Conservation (phyloP, 2,113 vertebrate species). For the Microtus montanus region DNA sequence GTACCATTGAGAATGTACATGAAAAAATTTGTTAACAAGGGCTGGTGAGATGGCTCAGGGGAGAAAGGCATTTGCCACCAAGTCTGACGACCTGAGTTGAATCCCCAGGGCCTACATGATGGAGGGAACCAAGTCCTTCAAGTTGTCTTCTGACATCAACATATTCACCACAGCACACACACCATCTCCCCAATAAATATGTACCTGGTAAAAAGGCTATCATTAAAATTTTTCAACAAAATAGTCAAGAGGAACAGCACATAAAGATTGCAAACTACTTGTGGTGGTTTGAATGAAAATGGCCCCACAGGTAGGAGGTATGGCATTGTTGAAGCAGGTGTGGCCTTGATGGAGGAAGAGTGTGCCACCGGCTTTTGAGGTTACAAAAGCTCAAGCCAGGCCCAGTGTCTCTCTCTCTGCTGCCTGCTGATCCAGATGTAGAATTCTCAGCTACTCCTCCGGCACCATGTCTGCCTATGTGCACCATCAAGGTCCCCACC, state of each 20-base stretch:
- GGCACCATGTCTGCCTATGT: background rate
- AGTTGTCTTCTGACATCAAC: background rate
- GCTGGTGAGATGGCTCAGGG: background rate
- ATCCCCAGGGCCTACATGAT: too few relatives aligned
- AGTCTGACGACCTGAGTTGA: background rate
- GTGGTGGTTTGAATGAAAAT: background rate
- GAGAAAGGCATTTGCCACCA: background rate
- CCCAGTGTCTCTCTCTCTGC: background rate
- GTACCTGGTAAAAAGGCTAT: background rate
- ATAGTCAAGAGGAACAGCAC: background rate
- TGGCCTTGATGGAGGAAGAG: background rate
- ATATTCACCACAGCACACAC: background rate
- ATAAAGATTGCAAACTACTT: background rate
- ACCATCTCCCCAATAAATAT: background rate
- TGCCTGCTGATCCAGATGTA: background rate
- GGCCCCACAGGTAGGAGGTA: background rate
- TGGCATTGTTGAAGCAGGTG: background rate
- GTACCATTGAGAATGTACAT: too few relatives aligned
- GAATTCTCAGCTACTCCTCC: background rate
- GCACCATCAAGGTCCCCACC: background rate
- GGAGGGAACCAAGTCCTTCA: background rate
- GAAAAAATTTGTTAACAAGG: background rate
- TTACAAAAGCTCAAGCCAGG: background rate
- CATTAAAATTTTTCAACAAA: background rate
- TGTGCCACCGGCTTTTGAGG: background rate